phyloP scores from a whole-genome alignment of 2,797 vertebrate species.

The Odontamblyopus lacepedii region DNA sequence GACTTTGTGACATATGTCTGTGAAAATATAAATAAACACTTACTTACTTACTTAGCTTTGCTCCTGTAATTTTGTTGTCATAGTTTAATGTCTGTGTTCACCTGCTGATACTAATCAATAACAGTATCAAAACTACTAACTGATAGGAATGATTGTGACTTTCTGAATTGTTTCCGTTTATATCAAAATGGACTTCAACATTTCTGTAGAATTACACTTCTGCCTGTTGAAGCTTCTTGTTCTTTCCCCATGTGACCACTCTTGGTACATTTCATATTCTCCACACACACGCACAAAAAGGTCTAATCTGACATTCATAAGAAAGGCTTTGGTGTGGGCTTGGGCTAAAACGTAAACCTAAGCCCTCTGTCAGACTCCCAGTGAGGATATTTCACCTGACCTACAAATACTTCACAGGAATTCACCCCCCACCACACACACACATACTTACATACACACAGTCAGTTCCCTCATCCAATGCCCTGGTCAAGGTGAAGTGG shows the following conservation, averaged over 20 bases:
- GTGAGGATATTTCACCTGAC: constrained; percentile 55
- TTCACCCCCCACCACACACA: constrained; percentile 14
- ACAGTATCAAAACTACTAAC: no score
- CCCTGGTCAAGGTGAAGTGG: constrained; percentile 63
- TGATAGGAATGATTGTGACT: no score
- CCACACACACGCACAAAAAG: constrained; percentile 13
- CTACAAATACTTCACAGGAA: constrained; percentile 52
- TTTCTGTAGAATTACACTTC: no score
- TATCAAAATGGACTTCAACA: no score
- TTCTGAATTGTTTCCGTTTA: no score
- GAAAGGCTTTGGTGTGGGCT: constrained; percentile 39
- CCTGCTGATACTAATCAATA: not conserved
- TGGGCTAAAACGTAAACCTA: constrained; percentile 47
- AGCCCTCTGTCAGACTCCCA: constrained; percentile 53
- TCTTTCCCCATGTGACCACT: constrained; percentile 20
- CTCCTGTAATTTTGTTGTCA: constrained; percentile 14
- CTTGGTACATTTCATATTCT: constrained; percentile 34
- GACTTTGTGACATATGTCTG: no score
- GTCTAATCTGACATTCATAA: constrained; percentile 58
- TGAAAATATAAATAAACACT: no score
- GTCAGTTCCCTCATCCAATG: constrained; percentile 48
- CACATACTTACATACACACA: constrained; percentile 16
- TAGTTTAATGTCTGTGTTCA: constrained; percentile 38
- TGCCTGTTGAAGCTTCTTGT: constrained; percentile 38
- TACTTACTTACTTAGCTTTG: no score